Evolutionary conservation across 2,888 invertebrate species (phyloP), one percentile per base, ranked within the genome.

Genomic region (Calliphora vomitoria): DNA sequence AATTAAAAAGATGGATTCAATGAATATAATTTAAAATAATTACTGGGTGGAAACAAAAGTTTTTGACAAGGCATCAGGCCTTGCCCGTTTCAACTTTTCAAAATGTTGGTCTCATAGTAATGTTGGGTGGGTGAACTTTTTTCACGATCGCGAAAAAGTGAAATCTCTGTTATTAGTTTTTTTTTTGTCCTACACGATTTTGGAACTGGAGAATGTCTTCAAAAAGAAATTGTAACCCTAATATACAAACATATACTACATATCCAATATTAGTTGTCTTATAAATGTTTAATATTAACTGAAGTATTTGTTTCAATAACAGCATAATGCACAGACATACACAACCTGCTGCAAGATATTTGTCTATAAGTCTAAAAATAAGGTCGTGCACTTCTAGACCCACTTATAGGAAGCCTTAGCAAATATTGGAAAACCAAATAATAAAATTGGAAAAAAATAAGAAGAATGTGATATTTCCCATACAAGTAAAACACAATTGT

Each of bases 341-440:
- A 74, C 8, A 72, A 72, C 15, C 11, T 53, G 41, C 35, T 69
- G 53, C 58, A 68, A 79, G 25, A 78, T 53, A 76, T 75, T 62
- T 76, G 31, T 44, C 69, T 71, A 47, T 60, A 74, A 74, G 60
- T 60, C 66, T 47, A n/a, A 88, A 89, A 91, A 90, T 87, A 90
- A 89, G 92, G 91, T 91, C 91, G 89, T 90, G 88, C 69, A 80
- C 79, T 83, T 80, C 50, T 72, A 83, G 79, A 71, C 75, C 78
- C 82, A 87, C 82, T 78, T 82, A 69, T 41, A 75, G 60, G 87
- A 87, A 87, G 50, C 87, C 87, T 66, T 87, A 87, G 74, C 72
- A 69, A 78, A 18, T 74, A 83, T 71, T 38, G 83, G 31, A 64
- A 68, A 78, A 25, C 18, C 4, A 60, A 74, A 68, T 62, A 78